Evolutionary conservation across 2,113 vertebrate species (phyloP), one percentile per base, ranked within the genome.

Genomic region (Entomyzon cyanotis): DNA sequence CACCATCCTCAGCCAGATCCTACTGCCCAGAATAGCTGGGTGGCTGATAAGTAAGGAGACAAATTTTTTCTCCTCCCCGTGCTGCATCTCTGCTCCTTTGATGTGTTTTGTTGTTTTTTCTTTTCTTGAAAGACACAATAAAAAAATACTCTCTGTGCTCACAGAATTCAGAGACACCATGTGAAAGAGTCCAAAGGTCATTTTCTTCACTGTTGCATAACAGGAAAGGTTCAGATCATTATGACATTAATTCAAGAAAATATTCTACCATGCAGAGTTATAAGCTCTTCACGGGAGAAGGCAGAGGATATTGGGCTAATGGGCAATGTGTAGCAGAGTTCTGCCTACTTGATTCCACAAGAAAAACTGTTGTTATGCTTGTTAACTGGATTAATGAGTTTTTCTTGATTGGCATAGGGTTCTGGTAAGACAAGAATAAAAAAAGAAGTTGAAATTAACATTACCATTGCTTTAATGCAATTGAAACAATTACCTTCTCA

Each of bases 361-460:
- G 67, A 95, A 96, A 91, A 96, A 77, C 49, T 78, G 62, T 68
- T 96, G 75, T 64, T 94, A 83, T 86, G 56, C 79, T 90, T 96
- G 37, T 92, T 82, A 97, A 92, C 49, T 73, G 79, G 39, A 97
- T 94, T 96, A 97, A 97, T 95, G 88, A 93, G 58, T 47, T 97
- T 95, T 84, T 25, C 68, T 87, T 91, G 84, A 81, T 94, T 95
- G 92, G 46, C 79, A 87, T n/a, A 84, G 52, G 11, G 22, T 95
- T 96, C 87, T 75, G 65, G 50, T 62, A 75, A 95, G 35, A 65
- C 62, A 97, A 95, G 92, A 95, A 89, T 94, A 73, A 30, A 87
- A 92, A 92, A 74, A 50, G 11, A 93, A 67, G 69, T 25, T 77
- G 86, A 90, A 77, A 74, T 58, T 25, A 94, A 47, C 31, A 67